Base-by-base conservation (phyloP, 1,140 invertebrate genomes). In the Hestina assimilis region DNA sequence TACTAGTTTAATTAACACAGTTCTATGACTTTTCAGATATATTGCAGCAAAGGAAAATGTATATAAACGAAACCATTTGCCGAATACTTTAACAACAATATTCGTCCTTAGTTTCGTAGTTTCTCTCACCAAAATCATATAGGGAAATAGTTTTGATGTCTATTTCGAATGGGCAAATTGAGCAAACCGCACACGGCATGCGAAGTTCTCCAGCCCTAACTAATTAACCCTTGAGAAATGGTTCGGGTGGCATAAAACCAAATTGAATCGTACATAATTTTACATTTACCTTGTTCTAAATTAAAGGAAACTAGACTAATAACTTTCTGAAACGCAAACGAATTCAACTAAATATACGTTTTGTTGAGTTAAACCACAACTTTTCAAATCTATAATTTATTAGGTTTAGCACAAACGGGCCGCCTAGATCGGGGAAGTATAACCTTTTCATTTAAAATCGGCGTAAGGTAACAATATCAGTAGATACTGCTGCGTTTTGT, bases 221-320 rank as follows among this genome's bases (percentile, higher is more conserved):
- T 67, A 75, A 75, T 81, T 79, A 73, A 72, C 64, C 73, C 59
- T 59, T 54, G 59, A 55, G 63, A 60, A 63, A 59, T 63, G 60
- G 31, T 40, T 40, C 14, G 33, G 11, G 31, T 5, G 28, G 24
- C 23, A 47, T 55, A 47, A 38, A 38, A 29, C 17, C 23, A 45
- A 38, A 55, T 47, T 40, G 40, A 40, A 15, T 47, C 42, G 28
- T 47, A 40, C 23, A 9, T 41, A 55, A 55, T 47, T 23, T 53
- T 20, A 53, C 50, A 9, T 42, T 26, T 12, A 38, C 23, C 23
- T 9, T 21, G 17, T 7, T 24, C 20, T 5, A 12, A 35, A 19
- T 48, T 48, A 48, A 17, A 33, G 20, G 20, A 4, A 47, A 21
- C 26, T 29, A 4, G 8, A 12, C 11, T 21, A 46, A 21, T 47